Base-by-base conservation (phyloP, 2,888 invertebrate species). In the Cenopis cana region DNA sequence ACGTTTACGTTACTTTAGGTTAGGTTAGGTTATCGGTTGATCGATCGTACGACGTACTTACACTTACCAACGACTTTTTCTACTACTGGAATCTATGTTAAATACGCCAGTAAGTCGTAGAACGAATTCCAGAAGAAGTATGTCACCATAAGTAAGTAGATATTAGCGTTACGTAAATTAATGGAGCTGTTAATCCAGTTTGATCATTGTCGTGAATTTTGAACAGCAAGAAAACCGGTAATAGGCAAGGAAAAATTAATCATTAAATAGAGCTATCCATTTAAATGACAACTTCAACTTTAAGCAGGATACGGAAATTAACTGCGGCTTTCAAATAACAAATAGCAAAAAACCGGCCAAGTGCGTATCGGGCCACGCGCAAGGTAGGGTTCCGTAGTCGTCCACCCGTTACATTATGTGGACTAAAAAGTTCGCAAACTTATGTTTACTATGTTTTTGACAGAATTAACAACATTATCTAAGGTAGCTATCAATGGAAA, bases 161-260 rank as follows among this genome's bases (percentile, higher is more conserved):
- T n/a, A n/a, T 17, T n/a, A 24, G 17, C 14, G 10, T 18, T 52
- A 54, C 68, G 38, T 20, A 18, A 59, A 52, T 60, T 41, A 38
- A 68, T 61, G 33, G 46, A 11, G 46, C 29, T 54, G 61, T 36
- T 55, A 55, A 46, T 68, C 61, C 68, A 62, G 55, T 68, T 62
- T 17, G 46, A 24, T 36, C 18, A 61, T 46, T 61, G 10, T 54
- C 17, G 29, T 52, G 20, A 38, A 61, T 61, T 68, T 55, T 6
- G 33, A 68, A 54, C 54, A 55, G 55, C 55, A 17, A 49, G 46
- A 61, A 36, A 68, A 68, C 68, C 61, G 68, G 68, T 62, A 29
- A 57, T 18, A 36, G n/a, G 20, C 2, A 41, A 14, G 29, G 46
- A 61, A 29, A 5, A 24, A 49, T 24, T 24, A 18, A n/a, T 29